Conservation (phyloP, 2,888 invertebrate genomes). For the Pachymerium ferrugineum region DNA sequence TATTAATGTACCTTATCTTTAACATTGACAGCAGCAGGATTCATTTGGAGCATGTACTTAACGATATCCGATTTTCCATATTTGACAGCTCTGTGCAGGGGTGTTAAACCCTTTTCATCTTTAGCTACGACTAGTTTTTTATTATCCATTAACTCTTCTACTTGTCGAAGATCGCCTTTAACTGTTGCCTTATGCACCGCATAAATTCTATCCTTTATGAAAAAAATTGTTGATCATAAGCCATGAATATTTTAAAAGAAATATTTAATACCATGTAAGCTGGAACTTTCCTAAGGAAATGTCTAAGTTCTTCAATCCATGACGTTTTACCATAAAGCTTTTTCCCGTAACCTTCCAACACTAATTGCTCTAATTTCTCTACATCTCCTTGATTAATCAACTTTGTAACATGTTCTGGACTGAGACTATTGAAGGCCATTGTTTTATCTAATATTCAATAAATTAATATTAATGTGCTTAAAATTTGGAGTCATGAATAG, state of each 20-base stretch:
- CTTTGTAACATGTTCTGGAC: constrained; percentile 44
- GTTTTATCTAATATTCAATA: background rate
- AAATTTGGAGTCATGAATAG: background rate
- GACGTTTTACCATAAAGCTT: constrained; percentile 41
- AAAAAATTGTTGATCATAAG: background rate
- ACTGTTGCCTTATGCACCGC: constrained; percentile 47
- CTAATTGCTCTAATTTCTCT: constrained; percentile 46
- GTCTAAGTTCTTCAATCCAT: constrained; percentile 69
- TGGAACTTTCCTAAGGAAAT: constrained; percentile 80
- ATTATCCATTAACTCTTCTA: constrained; percentile 45
- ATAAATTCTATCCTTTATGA: constrained; percentile 45
- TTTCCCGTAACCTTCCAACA: constrained; percentile 42
- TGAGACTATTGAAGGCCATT: constrained; percentile 27
- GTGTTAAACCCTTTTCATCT: constrained; percentile 73
- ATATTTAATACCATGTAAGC: constrained; percentile 66
- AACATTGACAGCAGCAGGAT: constrained; percentile 47
- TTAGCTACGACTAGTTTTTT: constrained; percentile 68
- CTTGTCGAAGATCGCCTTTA: constrained; percentile 46
- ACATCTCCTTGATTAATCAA: constrained; percentile 46
- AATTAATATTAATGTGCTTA: background rate
- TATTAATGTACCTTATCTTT: constrained; percentile 45
- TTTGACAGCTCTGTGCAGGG: constrained; percentile 77
- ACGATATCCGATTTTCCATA: constrained; percentile 76
- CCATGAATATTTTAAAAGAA: background rate
- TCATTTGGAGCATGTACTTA: constrained; percentile 55